These are phyloP conservation scores for Anser cygnoides DNA, from an alignment of 2,113 vertebrate species.

Conservation along the genomic window DNA sequence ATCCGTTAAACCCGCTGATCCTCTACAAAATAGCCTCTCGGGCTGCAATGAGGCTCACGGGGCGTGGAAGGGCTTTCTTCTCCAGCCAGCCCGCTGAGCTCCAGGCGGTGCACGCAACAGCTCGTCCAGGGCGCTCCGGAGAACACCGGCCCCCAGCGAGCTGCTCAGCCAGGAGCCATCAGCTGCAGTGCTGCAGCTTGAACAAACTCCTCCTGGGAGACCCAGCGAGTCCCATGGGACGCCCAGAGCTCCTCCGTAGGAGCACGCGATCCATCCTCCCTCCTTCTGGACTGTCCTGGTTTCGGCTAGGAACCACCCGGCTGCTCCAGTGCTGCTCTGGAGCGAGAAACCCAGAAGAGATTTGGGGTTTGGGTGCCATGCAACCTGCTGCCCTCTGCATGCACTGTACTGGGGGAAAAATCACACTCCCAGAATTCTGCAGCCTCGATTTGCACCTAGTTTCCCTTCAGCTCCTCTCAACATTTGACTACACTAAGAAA, in stretches of 20 bases:
- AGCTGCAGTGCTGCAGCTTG: background rate
- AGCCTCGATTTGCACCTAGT: background rate
- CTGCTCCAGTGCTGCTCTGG: too few species aligned
- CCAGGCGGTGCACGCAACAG: background rate
- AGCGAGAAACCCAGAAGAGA: background rate
- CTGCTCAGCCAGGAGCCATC: background rate
- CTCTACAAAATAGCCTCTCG: background rate
- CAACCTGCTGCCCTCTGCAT: background rate
- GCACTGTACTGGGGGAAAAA: rapidly evolving
- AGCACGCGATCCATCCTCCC: rapidly evolving
- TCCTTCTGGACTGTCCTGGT: too few species aligned
- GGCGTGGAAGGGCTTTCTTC: background rate
- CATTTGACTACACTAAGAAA: slow-evolving; percentile 27
- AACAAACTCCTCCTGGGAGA: background rate
- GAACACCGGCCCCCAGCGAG: background rate
- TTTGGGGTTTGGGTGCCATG: background rate
- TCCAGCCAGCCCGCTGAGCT: background rate
- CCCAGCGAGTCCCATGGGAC: background rate
- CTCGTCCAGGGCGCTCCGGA: rapidly evolving
- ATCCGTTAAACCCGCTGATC: background rate
- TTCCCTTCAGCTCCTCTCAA: background rate
- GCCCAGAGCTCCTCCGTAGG: rapidly evolving
- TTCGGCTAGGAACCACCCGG: too few species aligned
- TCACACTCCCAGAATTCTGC: background rate
- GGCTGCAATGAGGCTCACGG: rapidly evolving